These are phyloP conservation scores for Dryomyza anilis DNA, from an alignment of 2,888 invertebrate species.

Conservation along the genomic window DNA sequence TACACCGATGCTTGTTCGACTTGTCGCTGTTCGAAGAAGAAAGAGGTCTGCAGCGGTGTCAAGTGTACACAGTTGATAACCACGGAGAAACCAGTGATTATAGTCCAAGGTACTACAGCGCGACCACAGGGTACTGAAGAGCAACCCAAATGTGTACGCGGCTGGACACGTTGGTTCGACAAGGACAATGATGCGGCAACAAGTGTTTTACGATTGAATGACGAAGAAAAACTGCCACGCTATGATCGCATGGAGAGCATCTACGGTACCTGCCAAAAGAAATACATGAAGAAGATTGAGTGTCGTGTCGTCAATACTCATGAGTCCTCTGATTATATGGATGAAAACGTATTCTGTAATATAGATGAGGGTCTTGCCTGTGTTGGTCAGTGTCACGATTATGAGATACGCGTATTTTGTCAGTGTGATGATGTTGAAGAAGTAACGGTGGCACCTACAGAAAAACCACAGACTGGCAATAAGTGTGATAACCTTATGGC, in stretches of 20 bases:
- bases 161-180: conserved; percentile 84
- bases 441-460: conserved; percentile 39
- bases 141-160: conserved; percentile 66
- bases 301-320: conserved; percentile 74
- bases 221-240: conserved; percentile 56
- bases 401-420: conserved; percentile 81
- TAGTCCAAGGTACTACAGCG: conserved; percentile 41
- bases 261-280: conserved; percentile 66
- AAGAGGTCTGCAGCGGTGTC: conserved; percentile 72
- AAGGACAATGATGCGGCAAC: conserved; percentile 51
- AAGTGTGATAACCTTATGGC: conserved; percentile 59
- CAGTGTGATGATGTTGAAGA: conserved; percentile 61
- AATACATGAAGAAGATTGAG: conserved; percentile 73
- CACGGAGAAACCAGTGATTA: conserved; percentile 21
- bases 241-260: conserved; percentile 54
- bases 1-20: conserved; percentile 79
- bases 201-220: conserved; percentile 49
- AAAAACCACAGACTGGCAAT: conserved; percentile 46
- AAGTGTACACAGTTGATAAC: conserved; percentile 64
- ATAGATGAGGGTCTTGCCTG: conserved; percentile 76
- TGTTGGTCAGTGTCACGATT: conserved; percentile 74
- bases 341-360: conserved; percentile 77
- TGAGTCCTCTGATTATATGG: conserved; percentile 70
- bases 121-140: conserved; percentile 44
- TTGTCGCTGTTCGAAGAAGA: conserved; percentile 76